Percentiles rank a stretch among this genome's conserved stretches.
Evolutionary conservation across 2,797 vertebrate species (phyloP).

Genomic region (Bryconaethiops microstoma): DNA sequence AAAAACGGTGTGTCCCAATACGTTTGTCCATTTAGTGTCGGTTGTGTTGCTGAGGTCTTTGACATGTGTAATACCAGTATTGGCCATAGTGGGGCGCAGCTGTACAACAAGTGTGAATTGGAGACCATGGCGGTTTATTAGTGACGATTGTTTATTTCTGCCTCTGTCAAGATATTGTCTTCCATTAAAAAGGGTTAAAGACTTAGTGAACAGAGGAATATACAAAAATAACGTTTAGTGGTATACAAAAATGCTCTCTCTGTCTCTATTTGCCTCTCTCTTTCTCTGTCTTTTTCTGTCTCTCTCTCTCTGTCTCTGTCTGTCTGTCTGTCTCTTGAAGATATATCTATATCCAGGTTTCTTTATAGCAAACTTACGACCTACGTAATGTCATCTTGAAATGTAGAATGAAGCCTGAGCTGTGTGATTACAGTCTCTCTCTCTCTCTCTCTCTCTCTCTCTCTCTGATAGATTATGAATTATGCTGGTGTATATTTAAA

Average conservation of each 20-base stretch:
- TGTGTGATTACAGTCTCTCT: background rate
- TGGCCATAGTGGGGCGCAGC: slow-evolving; percentile 16
- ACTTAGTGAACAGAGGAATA: background rate
- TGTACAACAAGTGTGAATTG: background rate
- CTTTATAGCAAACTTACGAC: background rate
- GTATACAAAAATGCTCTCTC: background rate
- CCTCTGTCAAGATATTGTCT: background rate
- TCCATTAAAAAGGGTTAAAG: background rate
- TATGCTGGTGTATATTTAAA: background rate
- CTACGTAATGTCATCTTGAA: background rate
- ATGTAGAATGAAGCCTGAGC: background rate
- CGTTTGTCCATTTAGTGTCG: no score
- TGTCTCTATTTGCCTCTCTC: background rate
- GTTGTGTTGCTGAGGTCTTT: no score
- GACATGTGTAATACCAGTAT: slow-evolving; percentile 20
- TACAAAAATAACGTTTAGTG: background rate
- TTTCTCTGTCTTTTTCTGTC: no score
- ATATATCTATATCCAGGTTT: background rate
- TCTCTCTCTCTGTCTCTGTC: background rate
- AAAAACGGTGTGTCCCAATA: no score
- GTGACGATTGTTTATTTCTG: background rate
- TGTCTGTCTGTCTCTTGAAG: no score
- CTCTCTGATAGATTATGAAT: background rate
- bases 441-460: no score
- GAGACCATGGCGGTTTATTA: background rate